phyloP scores from a whole-genome alignment of 2,113 vertebrate species.

The Pelodiscus sinensis region DNA sequence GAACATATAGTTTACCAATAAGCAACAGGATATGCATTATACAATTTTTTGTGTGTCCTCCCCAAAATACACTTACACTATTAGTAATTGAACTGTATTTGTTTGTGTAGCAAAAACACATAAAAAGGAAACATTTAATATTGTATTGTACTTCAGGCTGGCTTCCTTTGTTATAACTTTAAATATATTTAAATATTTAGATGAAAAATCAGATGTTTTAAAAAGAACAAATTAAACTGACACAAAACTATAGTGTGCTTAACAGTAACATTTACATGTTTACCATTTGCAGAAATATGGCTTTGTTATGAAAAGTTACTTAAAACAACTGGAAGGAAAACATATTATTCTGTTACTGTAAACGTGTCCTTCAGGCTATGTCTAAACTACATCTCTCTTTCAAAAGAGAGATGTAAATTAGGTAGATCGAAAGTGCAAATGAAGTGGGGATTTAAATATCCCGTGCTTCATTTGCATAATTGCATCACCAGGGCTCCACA shows the following conservation, averaged over 20 bases:
- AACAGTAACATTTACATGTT: background rate
- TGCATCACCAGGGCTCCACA: too few species aligned
- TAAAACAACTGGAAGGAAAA: slow-evolving; percentile 10
- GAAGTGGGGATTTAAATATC: too few species aligned
- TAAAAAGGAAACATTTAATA: slow-evolving; percentile 34
- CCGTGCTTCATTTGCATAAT: too few species aligned
- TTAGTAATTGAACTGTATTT: slow-evolving; percentile 28
- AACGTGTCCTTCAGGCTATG: background rate
- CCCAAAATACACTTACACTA: slow-evolving; percentile 12
- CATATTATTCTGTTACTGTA: background rate
- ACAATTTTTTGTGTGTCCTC: slow-evolving; percentile 9
- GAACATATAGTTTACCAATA: slow-evolving; percentile 23
- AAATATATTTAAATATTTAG: slow-evolving; percentile 49
- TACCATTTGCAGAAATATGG: slow-evolving; percentile 37
- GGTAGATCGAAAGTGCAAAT: too few species aligned
- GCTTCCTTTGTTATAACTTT: slow-evolving; percentile 66
- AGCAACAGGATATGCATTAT: slow-evolving; percentile 22
- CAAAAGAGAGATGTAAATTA: too few species aligned
- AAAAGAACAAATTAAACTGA: slow-evolving; percentile 24
- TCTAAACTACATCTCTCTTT: too few species aligned
- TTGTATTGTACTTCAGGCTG: slow-evolving; percentile 62
- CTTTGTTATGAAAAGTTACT: slow-evolving; percentile 28
- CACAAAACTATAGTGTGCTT: slow-evolving; percentile 21
- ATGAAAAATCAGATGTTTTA: slow-evolving; percentile 51
- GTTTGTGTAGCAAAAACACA: slow-evolving; percentile 49